Conservation (phyloP, 1,140 invertebrate genomes). For the Arctopsyche grandis region DNA sequence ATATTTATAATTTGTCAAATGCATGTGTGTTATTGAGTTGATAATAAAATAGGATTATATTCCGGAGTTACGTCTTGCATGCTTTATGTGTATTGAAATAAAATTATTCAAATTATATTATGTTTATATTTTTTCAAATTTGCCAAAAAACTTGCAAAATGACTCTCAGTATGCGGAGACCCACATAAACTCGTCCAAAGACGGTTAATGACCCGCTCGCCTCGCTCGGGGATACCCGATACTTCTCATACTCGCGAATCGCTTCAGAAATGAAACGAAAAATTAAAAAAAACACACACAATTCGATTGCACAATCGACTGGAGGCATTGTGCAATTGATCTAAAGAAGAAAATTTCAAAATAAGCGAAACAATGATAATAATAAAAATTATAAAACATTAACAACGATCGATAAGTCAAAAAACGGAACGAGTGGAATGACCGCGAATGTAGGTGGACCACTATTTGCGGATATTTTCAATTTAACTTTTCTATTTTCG, state of each 20-base stretch:
- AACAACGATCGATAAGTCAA: background rate
- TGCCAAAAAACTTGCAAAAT: slow-evolving; percentile 10
- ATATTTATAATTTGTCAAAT: no score
- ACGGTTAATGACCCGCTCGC: slow-evolving; percentile 31
- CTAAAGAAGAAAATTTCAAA: background rate
- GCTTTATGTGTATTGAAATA: no score
- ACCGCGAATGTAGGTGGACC: slow-evolving; percentile 6
- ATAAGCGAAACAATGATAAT: background rate
- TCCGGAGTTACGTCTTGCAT: no score
- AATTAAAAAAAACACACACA: background rate
- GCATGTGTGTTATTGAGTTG: no score
- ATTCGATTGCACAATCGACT: no score
- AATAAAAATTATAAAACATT: background rate
- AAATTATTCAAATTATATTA: no score
- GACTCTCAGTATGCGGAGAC: slow-evolving; percentile 7
- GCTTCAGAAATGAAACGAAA: background rate
- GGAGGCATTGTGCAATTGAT: no score
- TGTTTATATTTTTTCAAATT: no score
- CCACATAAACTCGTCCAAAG: slow-evolving; percentile 30
- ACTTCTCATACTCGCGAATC: background rate
- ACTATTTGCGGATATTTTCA: background rate
- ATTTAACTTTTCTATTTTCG: no score
- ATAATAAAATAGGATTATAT: no score
- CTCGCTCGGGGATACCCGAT: background rate
- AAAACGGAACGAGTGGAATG: background rate